Conservation (phyloP, 2,797 vertebrate genomes). For the Prionace glauca region DNA sequence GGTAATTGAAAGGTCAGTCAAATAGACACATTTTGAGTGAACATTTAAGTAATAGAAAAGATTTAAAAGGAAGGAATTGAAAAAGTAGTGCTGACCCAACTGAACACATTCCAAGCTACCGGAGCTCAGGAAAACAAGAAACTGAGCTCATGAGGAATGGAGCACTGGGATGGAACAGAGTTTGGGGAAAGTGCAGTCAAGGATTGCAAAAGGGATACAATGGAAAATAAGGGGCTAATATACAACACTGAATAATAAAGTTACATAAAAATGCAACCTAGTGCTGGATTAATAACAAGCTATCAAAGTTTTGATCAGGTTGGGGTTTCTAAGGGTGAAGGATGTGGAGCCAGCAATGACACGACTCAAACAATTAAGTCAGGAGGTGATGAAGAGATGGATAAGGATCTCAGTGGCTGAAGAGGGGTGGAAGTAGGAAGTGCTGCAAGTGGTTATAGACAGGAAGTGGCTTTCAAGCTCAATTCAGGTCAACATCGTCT, state of each 20-base stretch:
- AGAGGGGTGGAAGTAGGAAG: background rate
- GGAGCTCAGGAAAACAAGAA: background rate
- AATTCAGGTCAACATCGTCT: background rate
- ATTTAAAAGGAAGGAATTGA: background rate
- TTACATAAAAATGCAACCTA: background rate
- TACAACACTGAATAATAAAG: background rate
- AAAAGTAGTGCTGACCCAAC: background rate
- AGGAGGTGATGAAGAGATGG: background rate
- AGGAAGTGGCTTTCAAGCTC: constrained; percentile 12
- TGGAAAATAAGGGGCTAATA: background rate
- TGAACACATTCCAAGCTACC: background rate
- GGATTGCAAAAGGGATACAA: background rate
- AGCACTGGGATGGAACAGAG: background rate
- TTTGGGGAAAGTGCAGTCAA: background rate
- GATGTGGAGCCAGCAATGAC: background rate
- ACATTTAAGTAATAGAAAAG: background rate
- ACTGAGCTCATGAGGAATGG: background rate
- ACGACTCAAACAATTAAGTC: background rate
- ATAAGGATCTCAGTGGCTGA: constrained; percentile 13
- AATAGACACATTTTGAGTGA: background rate
- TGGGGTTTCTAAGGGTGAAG: background rate
- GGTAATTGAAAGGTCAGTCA: background rate
- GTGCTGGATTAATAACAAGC: background rate
- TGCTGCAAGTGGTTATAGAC: background rate
- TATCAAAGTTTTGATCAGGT: background rate